A percentile compares a stretch with the other conserved stretches of the same genome.
Conservation (phyloP, 1,140 invertebrate species). For the Ericerus pela region DNA sequence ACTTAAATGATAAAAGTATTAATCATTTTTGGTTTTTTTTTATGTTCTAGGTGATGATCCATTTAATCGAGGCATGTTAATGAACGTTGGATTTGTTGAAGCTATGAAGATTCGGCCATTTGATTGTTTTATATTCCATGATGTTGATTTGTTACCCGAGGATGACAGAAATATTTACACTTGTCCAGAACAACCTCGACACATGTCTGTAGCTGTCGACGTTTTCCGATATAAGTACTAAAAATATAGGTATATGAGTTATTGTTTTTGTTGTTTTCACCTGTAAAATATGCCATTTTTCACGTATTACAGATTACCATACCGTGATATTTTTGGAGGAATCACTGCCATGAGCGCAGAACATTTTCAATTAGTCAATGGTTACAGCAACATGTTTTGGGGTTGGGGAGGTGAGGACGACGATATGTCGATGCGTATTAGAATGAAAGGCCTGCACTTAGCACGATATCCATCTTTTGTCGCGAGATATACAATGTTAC, state of each 20-base stretch:
- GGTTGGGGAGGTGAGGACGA: conserved; percentile 89
- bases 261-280: not conserved
- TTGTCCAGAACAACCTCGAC: conserved; percentile 76
- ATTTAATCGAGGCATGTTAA: conserved; percentile 84
- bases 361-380: conserved; percentile 70
- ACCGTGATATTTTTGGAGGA: conserved; percentile 63
- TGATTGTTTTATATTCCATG: conserved; percentile 91
- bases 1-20: not conserved
- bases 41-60: conserved; percentile 39
- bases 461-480: conserved; percentile 72
- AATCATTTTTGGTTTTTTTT: not conserved
- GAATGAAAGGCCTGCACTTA: conserved; percentile 61
- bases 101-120: conserved; percentile 57
- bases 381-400: conserved; percentile 84
- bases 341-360: conserved; percentile 51
- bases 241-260: not conserved
- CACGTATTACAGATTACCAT: conserved; percentile 53
- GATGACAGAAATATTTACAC: conserved; percentile 84
- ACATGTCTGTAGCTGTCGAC: conserved; percentile 89
- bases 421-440: conserved; percentile 75
- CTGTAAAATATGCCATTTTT: not conserved
- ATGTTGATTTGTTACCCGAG: conserved; percentile 84
- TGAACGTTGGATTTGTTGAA: conserved; percentile 90
- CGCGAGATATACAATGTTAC: conserved; percentile 79
- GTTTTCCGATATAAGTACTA: conserved; percentile 67